Evolutionary conservation across 2,797 vertebrate genomes (phyloP).

Genomic region (Staurois parvus): DNA sequence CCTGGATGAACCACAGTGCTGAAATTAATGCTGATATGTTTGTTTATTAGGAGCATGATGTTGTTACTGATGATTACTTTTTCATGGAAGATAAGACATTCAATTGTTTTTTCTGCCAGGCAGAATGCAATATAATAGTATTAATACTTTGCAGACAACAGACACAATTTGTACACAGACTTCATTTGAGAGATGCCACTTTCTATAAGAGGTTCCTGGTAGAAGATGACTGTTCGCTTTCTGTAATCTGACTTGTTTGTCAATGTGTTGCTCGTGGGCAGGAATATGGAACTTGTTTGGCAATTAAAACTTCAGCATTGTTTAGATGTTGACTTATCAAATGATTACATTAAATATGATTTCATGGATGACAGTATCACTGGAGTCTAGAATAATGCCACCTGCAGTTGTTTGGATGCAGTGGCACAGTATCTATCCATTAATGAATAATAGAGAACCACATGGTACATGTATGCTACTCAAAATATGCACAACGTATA

Average conservation of each 20-base stretch:
- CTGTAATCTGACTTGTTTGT: conserved; percentile 55
- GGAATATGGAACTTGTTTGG: conserved; percentile 50
- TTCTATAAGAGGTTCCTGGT: conserved; percentile 19
- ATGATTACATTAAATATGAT: conserved; percentile 52
- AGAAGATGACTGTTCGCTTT: conserved; percentile 21
- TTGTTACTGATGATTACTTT: neutral
- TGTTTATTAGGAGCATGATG: neutral
- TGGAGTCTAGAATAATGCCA: conserved; percentile 7
- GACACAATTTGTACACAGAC: neutral
- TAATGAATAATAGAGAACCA: no score
- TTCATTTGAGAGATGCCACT: conserved; percentile 57
- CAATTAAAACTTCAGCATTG: conserved; percentile 59
- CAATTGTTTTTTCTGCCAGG: neutral
- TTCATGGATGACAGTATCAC: conserved; percentile 3
- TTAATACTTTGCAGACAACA: conserved; percentile 25
- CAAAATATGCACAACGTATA: no score
- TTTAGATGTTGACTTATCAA: conserved; percentile 48
- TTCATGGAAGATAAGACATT: neutral
- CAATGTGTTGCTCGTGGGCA: conserved; percentile 49
- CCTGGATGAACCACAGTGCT: neutral
- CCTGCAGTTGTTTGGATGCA: neutral
- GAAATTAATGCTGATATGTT: neutral
- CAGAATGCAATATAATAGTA: neutral
- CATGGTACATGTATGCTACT: no score
- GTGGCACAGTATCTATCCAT: no score